phyloP scores from a whole-genome alignment of 37 sponge, comb jelly and placozoan species.

The Oopsacas minuta region DNA sequence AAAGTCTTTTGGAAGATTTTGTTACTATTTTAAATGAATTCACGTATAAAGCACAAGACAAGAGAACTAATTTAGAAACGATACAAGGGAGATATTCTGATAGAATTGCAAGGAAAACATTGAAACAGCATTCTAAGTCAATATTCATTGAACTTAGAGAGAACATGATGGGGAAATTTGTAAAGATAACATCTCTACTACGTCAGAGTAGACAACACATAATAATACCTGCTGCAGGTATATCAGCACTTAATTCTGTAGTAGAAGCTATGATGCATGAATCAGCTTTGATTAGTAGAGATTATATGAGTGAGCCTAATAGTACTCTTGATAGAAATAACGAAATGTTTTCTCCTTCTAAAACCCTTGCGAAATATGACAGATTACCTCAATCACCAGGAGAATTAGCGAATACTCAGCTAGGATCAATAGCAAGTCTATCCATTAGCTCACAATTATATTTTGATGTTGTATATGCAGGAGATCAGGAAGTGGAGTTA shows the following conservation, averaged over 20 bases:
- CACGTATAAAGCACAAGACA: background rate
- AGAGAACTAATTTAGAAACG: background rate
- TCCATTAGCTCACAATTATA: background rate
- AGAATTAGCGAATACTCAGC: background rate
- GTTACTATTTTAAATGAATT: background rate
- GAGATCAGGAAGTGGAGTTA: background rate
- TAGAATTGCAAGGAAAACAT: background rate
- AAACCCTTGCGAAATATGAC: background rate
- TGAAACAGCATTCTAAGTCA: constrained; percentile 1
- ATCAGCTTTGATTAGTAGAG: background rate
- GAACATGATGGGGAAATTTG: background rate
- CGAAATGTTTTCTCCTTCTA: background rate
- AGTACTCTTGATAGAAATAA: background rate
- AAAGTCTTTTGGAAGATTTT: background rate
- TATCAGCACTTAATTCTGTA: background rate
- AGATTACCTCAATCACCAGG: background rate
- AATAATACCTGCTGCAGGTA: background rate
- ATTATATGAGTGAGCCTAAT: background rate
- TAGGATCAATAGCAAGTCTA: background rate
- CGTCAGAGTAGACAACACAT: background rate
- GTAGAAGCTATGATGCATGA: background rate
- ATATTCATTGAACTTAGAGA: background rate
- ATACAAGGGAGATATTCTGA: background rate
- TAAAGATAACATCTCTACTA: background rate
- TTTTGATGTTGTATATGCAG: background rate